Conservation (phyloP, 2,888 invertebrate species). For the Pammene aurita region DNA sequence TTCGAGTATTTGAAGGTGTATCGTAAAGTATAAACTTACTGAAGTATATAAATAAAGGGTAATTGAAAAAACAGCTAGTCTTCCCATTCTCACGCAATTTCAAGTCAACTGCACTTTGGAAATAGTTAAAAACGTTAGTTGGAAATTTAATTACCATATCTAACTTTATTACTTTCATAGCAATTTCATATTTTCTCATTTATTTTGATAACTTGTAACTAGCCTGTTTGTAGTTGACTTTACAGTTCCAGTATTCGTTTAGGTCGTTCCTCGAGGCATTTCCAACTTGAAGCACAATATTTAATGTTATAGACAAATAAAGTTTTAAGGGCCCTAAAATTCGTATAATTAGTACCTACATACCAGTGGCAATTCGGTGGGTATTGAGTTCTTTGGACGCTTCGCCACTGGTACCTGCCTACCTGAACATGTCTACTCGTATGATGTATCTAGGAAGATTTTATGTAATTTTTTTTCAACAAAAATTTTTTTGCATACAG, state of each 20-base stretch:
- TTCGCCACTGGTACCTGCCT: too few species aligned
- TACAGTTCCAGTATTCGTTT: neutral
- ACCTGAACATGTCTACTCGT: too few species aligned
- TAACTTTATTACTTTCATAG: slow-evolving; percentile 25
- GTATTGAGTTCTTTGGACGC: too few species aligned
- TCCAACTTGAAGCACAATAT: neutral
- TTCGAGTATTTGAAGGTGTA: neutral
- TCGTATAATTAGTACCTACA: too few species aligned
- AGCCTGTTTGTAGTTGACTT: neutral
- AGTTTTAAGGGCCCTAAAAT: too few species aligned
- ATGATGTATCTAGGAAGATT: too few species aligned
- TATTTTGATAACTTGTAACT: neutral
- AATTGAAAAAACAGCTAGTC: slow-evolving; percentile 6
- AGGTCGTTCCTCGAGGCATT: neutral
- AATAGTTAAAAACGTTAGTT: slow-evolving; percentile 58
- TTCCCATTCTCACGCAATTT: slow-evolving; percentile 26
- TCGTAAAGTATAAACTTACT: slow-evolving; percentile 18
- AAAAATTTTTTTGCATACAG: too few species aligned
- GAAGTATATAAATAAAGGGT: slow-evolving; percentile 23
- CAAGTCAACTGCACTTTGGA: slow-evolving; percentile 21
- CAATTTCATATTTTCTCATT: slow-evolving; percentile 22
- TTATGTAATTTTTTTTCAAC: too few species aligned
- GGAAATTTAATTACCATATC: slow-evolving; percentile 62
- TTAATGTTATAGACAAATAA: neutral
- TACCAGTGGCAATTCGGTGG: too few species aligned